phyloP scores from a whole-genome alignment of 2,888 invertebrate species.

The Xanthia icteritia region DNA sequence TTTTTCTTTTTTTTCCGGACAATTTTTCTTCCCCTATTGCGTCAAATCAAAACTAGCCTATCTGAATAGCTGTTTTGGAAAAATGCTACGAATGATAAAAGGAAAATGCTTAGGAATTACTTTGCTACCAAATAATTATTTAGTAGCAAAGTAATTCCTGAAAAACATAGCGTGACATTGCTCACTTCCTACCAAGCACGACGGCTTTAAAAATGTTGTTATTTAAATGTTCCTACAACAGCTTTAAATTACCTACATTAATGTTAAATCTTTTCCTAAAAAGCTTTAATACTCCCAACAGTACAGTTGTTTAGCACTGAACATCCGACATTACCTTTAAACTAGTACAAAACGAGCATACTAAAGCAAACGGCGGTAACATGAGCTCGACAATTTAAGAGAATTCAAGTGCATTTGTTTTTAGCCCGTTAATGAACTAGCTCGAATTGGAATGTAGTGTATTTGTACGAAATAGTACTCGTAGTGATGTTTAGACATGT shows the following conservation, averaged over 20 bases:
- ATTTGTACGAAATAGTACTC: conserved; percentile 25
- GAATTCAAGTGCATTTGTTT: conserved; percentile 51
- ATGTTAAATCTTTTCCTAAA: background rate
- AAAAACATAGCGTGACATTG: background rate
- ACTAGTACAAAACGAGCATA: conserved; percentile 15
- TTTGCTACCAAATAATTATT: too few relatives aligned
- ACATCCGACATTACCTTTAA: conserved; percentile 29
- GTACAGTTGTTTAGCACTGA: conserved; percentile 28
- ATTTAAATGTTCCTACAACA: background rate
- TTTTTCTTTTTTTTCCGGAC: too few relatives aligned
- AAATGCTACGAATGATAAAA: too few relatives aligned
- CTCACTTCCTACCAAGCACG: background rate
- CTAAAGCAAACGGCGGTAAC: conserved; percentile 3
- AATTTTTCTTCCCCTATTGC: too few relatives aligned
- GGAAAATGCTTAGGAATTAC: too few relatives aligned
- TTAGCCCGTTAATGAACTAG: conserved; percentile 38
- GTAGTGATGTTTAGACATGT: background rate
- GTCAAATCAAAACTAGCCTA: too few relatives aligned
- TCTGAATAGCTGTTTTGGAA: too few relatives aligned
- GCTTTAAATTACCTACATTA: background rate
- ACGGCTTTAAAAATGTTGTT: background rate
- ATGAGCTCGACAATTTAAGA: conserved; percentile 24
- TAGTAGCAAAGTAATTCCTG: background rate
- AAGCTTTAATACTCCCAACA: conserved; percentile 32
- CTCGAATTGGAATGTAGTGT: conserved; percentile 14